Percentiles rank a stretch among this genome's conserved stretches.
phyloP scores from a whole-genome alignment of 1,140 invertebrate genomes.

The Sarcophaga peregrina region DNA sequence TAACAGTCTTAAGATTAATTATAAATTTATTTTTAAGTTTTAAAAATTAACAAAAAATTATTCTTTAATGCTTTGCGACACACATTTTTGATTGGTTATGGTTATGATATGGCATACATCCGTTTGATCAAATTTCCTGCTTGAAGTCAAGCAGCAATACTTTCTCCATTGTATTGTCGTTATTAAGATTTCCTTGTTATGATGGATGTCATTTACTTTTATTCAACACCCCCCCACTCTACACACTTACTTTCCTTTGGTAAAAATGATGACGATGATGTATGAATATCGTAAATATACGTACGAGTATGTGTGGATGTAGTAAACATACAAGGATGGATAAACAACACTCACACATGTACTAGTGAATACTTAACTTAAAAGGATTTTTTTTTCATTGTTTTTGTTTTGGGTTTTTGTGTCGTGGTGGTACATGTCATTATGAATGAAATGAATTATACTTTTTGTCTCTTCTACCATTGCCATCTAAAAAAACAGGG shows the following conservation, averaged over 20 bases:
- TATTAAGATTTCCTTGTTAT: conserved; percentile 4
- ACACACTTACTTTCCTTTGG: neutral
- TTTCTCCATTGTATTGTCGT: neutral
- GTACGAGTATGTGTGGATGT: neutral
- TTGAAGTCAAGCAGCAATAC: conserved; percentile 13
- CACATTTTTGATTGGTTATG: no score
- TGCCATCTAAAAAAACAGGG: no score
- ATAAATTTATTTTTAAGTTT: no score
- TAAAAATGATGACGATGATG: conserved; percentile 16
- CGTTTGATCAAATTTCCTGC: neutral
- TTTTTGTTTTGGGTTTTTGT: neutral
- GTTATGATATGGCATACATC: no score
- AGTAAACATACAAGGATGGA: neutral
- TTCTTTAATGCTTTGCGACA: no score
- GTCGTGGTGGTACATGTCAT: conserved; percentile 25
- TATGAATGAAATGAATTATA: conserved; percentile 13
- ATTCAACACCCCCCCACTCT: no score
- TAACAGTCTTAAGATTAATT: no score
- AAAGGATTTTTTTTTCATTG: neutral
- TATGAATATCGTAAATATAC: neutral
- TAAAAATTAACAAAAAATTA: no score
- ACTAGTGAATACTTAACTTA: neutral
- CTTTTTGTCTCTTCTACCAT: neutral
- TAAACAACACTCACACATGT: neutral
- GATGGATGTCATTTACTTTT: neutral